Evolutionary conservation across 2,113 vertebrate genomes (phyloP).

Genomic region (Merops nubicus): DNA sequence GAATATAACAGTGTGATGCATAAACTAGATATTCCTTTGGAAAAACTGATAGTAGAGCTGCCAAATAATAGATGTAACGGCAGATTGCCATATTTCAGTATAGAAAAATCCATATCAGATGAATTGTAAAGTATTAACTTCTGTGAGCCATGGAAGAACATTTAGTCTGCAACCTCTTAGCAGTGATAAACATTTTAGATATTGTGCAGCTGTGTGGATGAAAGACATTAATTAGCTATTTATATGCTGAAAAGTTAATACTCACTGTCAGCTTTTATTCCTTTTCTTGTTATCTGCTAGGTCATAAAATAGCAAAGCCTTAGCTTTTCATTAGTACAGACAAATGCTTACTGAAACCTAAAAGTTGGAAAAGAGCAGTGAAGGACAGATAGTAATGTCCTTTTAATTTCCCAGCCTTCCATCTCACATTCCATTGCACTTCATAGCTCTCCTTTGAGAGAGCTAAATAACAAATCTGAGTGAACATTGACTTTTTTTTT

Average conservation of each 20-base stretch:
- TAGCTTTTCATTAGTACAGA: background rate
- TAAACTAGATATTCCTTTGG: background rate
- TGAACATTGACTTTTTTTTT: background rate
- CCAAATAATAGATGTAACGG: background rate
- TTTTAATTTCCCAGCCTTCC: background rate
- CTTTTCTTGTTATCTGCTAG: background rate
- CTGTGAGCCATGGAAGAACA: background rate
- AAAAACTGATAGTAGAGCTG: background rate
- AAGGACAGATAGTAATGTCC: background rate
- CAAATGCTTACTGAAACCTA: background rate
- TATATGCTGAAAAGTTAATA: background rate
- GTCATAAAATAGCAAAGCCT: background rate
- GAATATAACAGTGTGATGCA: background rate
- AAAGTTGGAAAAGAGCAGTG: background rate
- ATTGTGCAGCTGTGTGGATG: background rate
- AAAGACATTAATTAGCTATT: background rate
- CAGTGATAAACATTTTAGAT: background rate
- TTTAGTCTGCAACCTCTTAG: background rate
- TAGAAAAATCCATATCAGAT: background rate
- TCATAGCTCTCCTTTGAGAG: background rate
- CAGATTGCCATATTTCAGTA: background rate
- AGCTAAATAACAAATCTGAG: background rate
- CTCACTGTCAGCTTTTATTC: background rate
- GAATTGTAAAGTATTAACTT: background rate
- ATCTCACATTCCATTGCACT: background rate